Evolutionary conservation across 2,888 invertebrate genomes (phyloP).

Genomic region (Lithosia quadra): DNA sequence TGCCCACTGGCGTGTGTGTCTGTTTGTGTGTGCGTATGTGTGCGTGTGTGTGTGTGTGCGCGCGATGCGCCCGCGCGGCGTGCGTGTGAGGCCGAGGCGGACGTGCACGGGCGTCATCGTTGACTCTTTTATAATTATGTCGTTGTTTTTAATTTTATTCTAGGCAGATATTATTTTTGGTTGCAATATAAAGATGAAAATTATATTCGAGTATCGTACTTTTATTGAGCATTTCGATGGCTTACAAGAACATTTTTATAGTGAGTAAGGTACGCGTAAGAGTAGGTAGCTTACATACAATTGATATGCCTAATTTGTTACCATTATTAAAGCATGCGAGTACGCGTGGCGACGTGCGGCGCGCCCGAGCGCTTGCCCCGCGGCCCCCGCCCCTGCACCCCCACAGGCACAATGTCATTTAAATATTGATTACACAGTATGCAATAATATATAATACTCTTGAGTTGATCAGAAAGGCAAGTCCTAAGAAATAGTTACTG

Average conservation of each 20-base stretch:
- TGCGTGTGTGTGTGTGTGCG: conserved; percentile 17
- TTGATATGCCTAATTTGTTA: conserved; percentile 67
- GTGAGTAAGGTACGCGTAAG: conserved; percentile 38
- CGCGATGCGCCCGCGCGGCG: conserved; percentile 15
- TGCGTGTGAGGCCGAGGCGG: conserved; percentile 8
- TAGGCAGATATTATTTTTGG: conserved; percentile 69
- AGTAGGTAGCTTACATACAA: conserved; percentile 60
- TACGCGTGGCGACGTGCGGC: neutral
- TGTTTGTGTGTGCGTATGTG: conserved; percentile 26
- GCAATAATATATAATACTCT: too few relatives aligned
- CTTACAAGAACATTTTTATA: conserved; percentile 39
- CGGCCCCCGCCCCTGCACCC: too few relatives aligned
- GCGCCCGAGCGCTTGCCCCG: neutral
- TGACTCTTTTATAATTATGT: conserved; percentile 39
- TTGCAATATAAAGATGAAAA: conserved; percentile 58
- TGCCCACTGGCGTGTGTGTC: conserved; percentile 14
- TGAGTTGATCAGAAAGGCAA: neutral
- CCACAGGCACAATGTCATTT: too few relatives aligned
- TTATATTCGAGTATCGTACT: conserved; percentile 48
- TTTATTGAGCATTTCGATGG: conserved; percentile 50
- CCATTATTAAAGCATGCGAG: conserved; percentile 38
- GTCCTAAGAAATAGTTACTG: neutral
- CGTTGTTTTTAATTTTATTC: conserved; percentile 75
- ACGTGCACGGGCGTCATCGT: conserved; percentile 2
- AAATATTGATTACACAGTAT: neutral